phyloP scores from a whole-genome alignment of 2,113 vertebrate genomes.

The Danio rerio region GRCz12tu NC_133199.1:31098501-31099000 shows the following conservation, averaged over 20 bases:
- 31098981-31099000: conserved; percentile 43
- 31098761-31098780: conserved; percentile 38
- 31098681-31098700: background rate
- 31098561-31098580: too few species aligned
- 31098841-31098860: conserved; percentile 12
- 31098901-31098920: conserved; percentile 24
- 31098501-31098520: too few species aligned
- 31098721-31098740: conserved; percentile 14
- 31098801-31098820: conserved; percentile 32
- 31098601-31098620: too few species aligned
- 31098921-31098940: conserved; percentile 36
- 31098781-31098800: conserved; percentile 42
- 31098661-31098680: too few species aligned
- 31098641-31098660: too few species aligned
- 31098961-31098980: conserved; percentile 23
- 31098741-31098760: conserved; percentile 29
- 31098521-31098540: too few species aligned
- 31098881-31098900: background rate
- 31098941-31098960: conserved; percentile 33
- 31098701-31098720: conserved; percentile 16
- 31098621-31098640: too few species aligned
- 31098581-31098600: too few species aligned
- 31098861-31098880: background rate
- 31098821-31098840: conserved; percentile 9
- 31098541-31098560: too few species aligned